phyloP scores from a whole-genome alignment of 2,113 vertebrate genomes.

The Notarius quadriscutis region DNA sequence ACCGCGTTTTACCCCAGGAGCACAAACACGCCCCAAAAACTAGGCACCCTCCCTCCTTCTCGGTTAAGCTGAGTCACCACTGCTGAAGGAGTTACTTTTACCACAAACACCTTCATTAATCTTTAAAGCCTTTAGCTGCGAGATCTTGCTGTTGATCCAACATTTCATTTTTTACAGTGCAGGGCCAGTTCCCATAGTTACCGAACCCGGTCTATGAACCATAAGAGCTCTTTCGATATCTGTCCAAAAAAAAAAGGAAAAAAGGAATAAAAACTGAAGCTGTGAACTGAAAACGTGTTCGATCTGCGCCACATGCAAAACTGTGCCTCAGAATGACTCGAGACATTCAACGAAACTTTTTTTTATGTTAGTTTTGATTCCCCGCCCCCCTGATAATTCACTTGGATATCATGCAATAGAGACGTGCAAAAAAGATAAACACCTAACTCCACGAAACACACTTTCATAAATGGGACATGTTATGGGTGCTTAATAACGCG shows the following conservation, averaged over 20 bases:
- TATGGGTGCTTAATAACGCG: constrained; percentile 72
- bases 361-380: constrained; percentile 54
- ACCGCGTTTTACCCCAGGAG: neutral
- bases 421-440: constrained; percentile 82
- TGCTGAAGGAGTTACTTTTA: neutral
- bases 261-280: constrained; percentile 30
- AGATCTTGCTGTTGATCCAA: neutral
- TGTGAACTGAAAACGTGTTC: constrained; percentile 59
- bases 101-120: constrained; percentile 18
- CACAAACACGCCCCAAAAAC: neutral
- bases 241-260: constrained; percentile 22
- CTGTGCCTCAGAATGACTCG: constrained; percentile 71
- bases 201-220: constrained; percentile 52
- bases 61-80: neutral
- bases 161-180: constrained; percentile 22
- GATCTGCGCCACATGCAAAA: constrained; percentile 76
- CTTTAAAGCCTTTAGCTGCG: neutral
- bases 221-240: constrained; percentile 68
- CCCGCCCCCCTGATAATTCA: constrained; percentile 68
- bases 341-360: constrained; percentile 65
- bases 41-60: neutral
- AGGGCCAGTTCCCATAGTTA: constrained; percentile 54
- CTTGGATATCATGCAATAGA: constrained; percentile 83
- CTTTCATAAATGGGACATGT: constrained; percentile 79
- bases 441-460: constrained; percentile 79